phyloP scores from a whole-genome alignment of 2,113 vertebrate genomes.

The Ploceus nigricollis region DNA sequence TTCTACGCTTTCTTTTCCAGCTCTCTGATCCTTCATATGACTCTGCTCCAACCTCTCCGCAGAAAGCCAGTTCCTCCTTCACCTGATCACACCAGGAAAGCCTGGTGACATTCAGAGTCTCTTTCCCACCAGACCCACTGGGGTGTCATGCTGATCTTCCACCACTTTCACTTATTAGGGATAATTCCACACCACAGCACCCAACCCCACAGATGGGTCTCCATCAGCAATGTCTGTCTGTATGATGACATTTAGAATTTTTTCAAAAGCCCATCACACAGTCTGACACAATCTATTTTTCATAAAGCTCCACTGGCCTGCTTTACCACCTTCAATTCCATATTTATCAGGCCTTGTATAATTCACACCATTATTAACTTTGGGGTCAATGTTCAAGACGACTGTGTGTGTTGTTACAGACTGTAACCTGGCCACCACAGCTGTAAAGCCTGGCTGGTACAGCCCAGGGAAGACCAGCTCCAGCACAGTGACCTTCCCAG shows the following conservation, averaged over 20 bases:
- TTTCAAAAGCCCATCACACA: neutral
- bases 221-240: neutral
- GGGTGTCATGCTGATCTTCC: neutral
- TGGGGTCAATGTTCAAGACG: neutral
- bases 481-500: neutral
- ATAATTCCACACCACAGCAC: neutral
- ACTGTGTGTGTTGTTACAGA: accelerated
- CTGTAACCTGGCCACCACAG: neutral
- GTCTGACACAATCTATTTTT: neutral
- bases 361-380: neutral
- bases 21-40: neutral
- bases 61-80: neutral
- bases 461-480: neutral
- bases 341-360: neutral
- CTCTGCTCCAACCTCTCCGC: neutral
- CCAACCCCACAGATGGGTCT: neutral
- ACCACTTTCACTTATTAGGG: neutral
- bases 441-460: neutral
- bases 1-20: neutral
- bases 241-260: neutral
- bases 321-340: neutral
- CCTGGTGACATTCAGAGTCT: neutral
- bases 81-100: neutral
- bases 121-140: neutral
- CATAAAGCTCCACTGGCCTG: neutral